Percentiles rank a stretch among this genome's conserved stretches.
These are phyloP conservation scores for Machaerirhynchus nigripectus DNA, from an alignment of 2,113 vertebrate species.

Conservation along the genomic window DNA sequence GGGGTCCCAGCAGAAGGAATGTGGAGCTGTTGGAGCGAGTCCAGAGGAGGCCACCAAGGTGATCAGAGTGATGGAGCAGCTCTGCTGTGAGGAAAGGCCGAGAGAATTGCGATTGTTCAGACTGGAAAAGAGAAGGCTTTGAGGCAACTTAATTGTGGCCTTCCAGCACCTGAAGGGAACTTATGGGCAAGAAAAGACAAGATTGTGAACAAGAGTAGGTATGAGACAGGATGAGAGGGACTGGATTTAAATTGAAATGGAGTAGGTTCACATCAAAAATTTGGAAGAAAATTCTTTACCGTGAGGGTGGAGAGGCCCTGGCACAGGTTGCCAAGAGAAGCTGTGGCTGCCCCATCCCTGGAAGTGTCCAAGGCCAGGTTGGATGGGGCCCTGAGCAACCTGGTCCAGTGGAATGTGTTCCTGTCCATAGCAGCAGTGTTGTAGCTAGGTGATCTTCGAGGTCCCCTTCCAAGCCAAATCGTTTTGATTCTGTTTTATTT, in stretches of 20 bases:
- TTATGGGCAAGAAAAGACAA: neutral
- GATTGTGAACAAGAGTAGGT: no score
- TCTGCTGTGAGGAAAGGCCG: neutral
- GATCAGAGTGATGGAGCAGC: no score
- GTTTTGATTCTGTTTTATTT: neutral
- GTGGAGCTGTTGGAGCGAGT: fast-evolving
- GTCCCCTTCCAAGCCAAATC: neutral
- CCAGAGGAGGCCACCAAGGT: neutral
- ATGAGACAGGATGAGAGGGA: fast-evolving
- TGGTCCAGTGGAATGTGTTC: neutral
- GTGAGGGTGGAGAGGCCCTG: fast-evolving
- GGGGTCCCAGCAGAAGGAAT: neutral
- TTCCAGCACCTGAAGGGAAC: neutral
- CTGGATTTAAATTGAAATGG: neutral
- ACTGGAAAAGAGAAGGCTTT: neutral
- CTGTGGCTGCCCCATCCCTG: neutral
- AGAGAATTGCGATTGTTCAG: neutral
- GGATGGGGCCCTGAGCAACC: fast-evolving
- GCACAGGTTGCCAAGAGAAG: neutral
- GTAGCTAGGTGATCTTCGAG: neutral
- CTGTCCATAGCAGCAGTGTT: neutral
- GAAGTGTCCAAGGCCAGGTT: neutral
- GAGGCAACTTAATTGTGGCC: no score
- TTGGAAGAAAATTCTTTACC: neutral
- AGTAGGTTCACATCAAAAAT: neutral